These are phyloP conservation scores for Platerodrilus igneus DNA, from an alignment of 2,888 invertebrate genomes.

Conservation along the genomic window DNA sequence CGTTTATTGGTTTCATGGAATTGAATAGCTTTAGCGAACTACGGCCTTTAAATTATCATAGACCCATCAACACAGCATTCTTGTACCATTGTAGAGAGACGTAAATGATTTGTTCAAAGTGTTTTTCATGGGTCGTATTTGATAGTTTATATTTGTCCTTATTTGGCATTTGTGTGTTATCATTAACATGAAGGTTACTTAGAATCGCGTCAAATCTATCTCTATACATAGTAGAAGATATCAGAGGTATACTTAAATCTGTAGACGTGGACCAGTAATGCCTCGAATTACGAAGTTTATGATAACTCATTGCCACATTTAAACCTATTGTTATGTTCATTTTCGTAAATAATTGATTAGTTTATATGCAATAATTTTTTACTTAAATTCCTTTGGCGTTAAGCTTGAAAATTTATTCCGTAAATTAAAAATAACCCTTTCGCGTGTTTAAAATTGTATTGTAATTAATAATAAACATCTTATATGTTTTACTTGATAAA, in stretches of 20 bases:
- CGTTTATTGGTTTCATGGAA: slow-evolving; percentile 1
- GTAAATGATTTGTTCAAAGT: slow-evolving; percentile 13
- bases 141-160: slow-evolving; percentile 1
- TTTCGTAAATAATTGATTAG: no score
- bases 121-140: not conserved
- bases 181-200: slow-evolving; percentile 4
- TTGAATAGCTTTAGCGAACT: not conserved
- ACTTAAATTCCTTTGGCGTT: no score
- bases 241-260: slow-evolving; percentile 2
- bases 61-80: not conserved
- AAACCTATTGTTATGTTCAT: no score
- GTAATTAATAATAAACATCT: no score
- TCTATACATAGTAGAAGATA: not conserved
- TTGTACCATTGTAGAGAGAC: not conserved
- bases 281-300: slow-evolving; percentile 5
- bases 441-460: no score
- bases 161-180: not conserved
- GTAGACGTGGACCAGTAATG: slow-evolving; percentile 4
- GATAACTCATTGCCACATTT: slow-evolving; percentile 14
- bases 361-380: no score
- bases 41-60: not conserved
- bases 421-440: no score
- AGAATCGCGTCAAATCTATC: slow-evolving; percentile 7
- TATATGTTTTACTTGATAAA: no score
- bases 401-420: no score